Conservation (phyloP, 2,113 vertebrate genomes). For the Sterna hirundo region DNA sequence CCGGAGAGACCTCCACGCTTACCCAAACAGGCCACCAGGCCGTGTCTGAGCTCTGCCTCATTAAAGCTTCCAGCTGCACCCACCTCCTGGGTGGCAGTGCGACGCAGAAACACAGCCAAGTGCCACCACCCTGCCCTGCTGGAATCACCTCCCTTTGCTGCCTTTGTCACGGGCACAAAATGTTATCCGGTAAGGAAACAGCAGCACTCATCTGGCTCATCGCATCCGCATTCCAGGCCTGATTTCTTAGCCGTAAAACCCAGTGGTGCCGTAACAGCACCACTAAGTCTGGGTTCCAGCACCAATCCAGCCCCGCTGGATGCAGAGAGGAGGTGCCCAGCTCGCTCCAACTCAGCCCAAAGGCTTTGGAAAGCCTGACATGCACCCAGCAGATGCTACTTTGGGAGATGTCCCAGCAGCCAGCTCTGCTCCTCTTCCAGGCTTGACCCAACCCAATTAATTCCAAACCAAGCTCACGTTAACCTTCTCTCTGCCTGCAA, state of each 20-base stretch:
- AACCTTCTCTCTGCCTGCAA: background rate
- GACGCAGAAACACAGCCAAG: background rate
- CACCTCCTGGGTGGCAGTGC: background rate
- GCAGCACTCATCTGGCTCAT: background rate
- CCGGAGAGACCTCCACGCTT: background rate
- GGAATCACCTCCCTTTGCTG: background rate
- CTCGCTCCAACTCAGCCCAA: background rate
- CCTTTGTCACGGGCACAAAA: background rate
- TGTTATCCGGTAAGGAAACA: background rate
- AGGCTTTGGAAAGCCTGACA: background rate
- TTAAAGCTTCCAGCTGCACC: constrained; percentile 26
- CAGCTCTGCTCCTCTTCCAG: background rate
- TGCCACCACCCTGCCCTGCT: background rate
- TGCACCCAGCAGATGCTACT: background rate
- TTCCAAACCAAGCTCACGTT: background rate
- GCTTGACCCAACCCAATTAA: background rate
- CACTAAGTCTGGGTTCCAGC: background rate
- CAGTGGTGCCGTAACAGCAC: background rate
- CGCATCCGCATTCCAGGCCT: background rate
- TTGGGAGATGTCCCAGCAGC: background rate
- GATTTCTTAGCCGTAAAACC: background rate
- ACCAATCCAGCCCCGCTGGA: background rate
- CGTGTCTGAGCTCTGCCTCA: background rate
- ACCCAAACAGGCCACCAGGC: background rate
- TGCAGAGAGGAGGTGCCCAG: background rate